Conservation (phyloP, 2,113 vertebrate genomes). For the Neomonachus schauinslandi region DNA sequence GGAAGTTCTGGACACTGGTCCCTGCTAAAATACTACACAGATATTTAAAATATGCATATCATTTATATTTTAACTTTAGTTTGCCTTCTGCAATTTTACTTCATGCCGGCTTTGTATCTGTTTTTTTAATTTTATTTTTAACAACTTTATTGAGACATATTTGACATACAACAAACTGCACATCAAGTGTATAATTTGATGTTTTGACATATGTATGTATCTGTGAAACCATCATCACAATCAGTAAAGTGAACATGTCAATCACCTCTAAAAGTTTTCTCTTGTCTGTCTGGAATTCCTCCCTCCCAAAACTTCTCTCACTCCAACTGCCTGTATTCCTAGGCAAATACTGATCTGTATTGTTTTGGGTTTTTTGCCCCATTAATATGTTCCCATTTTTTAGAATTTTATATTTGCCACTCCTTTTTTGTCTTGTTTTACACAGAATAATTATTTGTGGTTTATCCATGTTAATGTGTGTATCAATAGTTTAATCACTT, state of each 20-base stretch:
- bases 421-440: neutral
- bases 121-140: neutral
- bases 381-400: neutral
- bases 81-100: slow-evolving; percentile 37
- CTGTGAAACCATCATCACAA: neutral
- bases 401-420: neutral
- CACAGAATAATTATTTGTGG: neutral
- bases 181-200: neutral
- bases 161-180: neutral
- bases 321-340: neutral
- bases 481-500: neutral
- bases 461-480: neutral
- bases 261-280: neutral
- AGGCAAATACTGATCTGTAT: neutral
- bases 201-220: neutral
- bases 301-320: neutral
- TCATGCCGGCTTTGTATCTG: neutral
- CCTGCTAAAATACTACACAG: neutral
- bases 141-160: neutral
- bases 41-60: neutral
- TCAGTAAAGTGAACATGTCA: neutral
- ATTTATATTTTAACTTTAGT: neutral
- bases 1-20: neutral
- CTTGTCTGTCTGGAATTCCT: neutral
- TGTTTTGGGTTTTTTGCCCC: neutral